These are phyloP conservation scores for Ectropis crepuscularia DNA, from an alignment of 2,888 invertebrate genomes.

Conservation along the genomic window DNA sequence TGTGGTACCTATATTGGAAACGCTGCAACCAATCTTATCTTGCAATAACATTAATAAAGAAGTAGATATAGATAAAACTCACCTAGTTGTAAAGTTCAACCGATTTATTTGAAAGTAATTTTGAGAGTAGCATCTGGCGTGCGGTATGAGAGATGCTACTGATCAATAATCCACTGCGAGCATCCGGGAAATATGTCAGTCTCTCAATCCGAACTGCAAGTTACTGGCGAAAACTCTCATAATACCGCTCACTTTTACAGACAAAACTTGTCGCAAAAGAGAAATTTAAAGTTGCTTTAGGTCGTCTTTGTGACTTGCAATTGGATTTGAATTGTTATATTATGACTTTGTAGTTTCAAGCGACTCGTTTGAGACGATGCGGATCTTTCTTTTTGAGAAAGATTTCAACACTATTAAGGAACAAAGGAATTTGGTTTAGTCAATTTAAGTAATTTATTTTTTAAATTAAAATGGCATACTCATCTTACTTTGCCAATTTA, in stretches of 20 bases:
- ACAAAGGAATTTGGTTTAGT: too few relatives aligned
- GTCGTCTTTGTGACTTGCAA: slow-evolving; percentile 13
- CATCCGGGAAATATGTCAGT: slow-evolving; percentile 81
- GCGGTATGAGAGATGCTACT: slow-evolving; percentile 79
- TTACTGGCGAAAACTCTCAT: slow-evolving; percentile 59
- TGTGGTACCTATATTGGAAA: too few relatives aligned
- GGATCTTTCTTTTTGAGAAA: background rate
- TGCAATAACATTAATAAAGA: too few relatives aligned
- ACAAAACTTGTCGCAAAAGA: slow-evolving; percentile 1
- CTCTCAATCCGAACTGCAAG: slow-evolving; percentile 71
- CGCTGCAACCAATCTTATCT: too few relatives aligned
- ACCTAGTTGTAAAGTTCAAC: slow-evolving; percentile 62
- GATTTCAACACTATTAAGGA: too few relatives aligned
- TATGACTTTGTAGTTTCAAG: slow-evolving; percentile 2
- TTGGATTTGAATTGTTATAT: slow-evolving; percentile 8
- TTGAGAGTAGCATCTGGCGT: slow-evolving; percentile 80
- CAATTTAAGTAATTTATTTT: too few relatives aligned
- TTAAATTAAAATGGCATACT: too few relatives aligned
- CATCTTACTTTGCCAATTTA: too few relatives aligned
- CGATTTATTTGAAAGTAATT: slow-evolving; percentile 83
- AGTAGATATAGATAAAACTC: too few relatives aligned
- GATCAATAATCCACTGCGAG: slow-evolving; percentile 81
- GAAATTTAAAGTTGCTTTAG: slow-evolving; percentile 6
- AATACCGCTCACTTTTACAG: slow-evolving; percentile 21
- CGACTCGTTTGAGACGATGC: background rate